Evolutionary conservation across 2,888 invertebrate species (phyloP).

Genomic region (Pyrrhia umbra): DNA sequence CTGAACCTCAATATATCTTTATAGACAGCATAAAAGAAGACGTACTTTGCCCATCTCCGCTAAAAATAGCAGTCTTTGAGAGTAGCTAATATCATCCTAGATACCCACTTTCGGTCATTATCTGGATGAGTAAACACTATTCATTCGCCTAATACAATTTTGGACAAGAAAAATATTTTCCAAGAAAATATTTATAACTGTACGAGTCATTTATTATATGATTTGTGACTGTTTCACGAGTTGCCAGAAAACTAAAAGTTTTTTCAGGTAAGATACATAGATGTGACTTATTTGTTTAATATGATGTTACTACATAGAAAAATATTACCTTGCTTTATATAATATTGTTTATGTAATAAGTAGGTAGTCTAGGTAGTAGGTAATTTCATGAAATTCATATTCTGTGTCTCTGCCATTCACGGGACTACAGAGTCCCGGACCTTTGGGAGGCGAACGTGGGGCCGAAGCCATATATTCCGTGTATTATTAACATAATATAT

Average conservation of each 20-base stretch:
- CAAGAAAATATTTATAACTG: constrained; percentile 3
- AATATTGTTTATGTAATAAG: no score
- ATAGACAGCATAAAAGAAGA: constrained; percentile 37
- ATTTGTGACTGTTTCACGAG: constrained; percentile 7
- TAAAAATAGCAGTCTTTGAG: constrained; percentile 55
- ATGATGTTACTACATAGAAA: neutral
- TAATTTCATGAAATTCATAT: no score
- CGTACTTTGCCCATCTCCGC: constrained; percentile 59
- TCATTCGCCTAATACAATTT: constrained; percentile 35
- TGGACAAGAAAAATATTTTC: constrained; percentile 27
- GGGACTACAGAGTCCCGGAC: no score
- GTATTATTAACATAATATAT: no score
- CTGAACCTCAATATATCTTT: constrained; percentile 40
- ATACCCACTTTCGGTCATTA: constrained; percentile 61
- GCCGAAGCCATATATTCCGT: no score
- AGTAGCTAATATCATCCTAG: constrained; percentile 61
- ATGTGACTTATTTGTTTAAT: neutral
- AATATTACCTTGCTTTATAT: no score
- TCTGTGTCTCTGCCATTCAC: no score
- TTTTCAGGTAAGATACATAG: neutral
- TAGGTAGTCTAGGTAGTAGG: no score
- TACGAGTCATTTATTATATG: constrained; percentile 13
- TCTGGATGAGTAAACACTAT: constrained; percentile 48
- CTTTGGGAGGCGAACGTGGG: no score
- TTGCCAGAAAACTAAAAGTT: neutral